phyloP scores from a whole-genome alignment of 1,140 invertebrate species.

The Neodiprion fabricii region DNA sequence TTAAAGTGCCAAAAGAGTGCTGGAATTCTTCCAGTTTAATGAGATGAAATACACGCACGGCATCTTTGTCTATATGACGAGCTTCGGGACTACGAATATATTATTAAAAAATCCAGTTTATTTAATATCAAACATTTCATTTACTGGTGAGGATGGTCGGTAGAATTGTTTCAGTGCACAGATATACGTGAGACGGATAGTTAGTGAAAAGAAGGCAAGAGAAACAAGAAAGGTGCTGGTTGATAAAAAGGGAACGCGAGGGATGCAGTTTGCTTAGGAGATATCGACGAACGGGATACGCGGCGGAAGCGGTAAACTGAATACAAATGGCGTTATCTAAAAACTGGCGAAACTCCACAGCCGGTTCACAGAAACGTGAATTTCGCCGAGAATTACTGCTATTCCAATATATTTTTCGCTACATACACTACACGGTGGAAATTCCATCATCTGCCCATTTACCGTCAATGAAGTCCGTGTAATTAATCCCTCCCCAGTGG shows the following conservation, averaged over 20 bases:
- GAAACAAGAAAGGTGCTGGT: neutral
- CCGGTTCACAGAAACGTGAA: neutral
- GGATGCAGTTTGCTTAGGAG: slow-evolving; percentile 32
- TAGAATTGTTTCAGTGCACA: neutral
- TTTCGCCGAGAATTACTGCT: neutral
- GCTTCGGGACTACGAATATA: too few relatives aligned
- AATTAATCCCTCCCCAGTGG: neutral
- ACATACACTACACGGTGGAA: neutral
- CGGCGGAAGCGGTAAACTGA: slow-evolving; percentile 26
- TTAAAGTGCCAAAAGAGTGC: neutral
- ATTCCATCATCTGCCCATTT: neutral
- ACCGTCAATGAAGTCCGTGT: neutral
- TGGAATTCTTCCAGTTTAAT: neutral
- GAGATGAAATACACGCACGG: neutral
- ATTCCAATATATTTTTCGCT: neutral
- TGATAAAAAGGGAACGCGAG: slow-evolving; percentile 11
- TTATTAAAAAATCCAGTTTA: too few relatives aligned
- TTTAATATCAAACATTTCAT: too few relatives aligned
- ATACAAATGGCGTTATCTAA: slow-evolving; percentile 33
- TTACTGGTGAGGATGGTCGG: too few relatives aligned
- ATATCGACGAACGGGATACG: slow-evolving; percentile 32
- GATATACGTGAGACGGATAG: neutral
- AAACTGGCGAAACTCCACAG: slow-evolving; percentile 26
- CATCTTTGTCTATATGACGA: too few relatives aligned
- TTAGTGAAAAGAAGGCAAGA: neutral